These are phyloP conservation scores for Quadriops clusia DNA, from an alignment of 2,888 invertebrate species.

Conservation along the genomic window DNA sequence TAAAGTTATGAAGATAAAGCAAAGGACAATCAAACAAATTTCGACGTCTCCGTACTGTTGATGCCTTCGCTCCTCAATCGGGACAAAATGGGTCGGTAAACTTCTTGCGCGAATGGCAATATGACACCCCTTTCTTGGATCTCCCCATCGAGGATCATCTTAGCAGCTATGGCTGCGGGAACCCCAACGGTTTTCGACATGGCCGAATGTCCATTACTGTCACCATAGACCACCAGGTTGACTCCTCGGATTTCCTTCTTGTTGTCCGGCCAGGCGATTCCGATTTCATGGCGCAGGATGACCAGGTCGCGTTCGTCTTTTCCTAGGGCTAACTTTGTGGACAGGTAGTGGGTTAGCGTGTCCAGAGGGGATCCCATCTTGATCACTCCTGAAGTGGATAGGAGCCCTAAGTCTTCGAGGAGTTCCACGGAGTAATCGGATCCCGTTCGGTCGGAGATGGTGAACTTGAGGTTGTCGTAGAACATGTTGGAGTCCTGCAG, in stretches of 20 bases:
- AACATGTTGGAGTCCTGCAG: slow-evolving; percentile 77
- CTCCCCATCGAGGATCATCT: slow-evolving; percentile 98
- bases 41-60: slow-evolving; percentile 53
- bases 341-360: slow-evolving; percentile 81
- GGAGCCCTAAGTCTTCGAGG: slow-evolving; percentile 76
- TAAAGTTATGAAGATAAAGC: too few relatives aligned
- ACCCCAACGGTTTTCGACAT: slow-evolving; percentile 92
- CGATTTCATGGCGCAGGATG: slow-evolving; percentile 85
- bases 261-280: slow-evolving; percentile 84
- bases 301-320: slow-evolving; percentile 85
- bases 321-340: slow-evolving; percentile 70
- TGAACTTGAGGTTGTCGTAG: slow-evolving; percentile 81
- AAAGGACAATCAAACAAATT: slow-evolving; percentile 27
- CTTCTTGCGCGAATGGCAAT: slow-evolving; percentile 81
- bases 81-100: slow-evolving; percentile 85
- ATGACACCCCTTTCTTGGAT: slow-evolving; percentile 92
- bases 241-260: slow-evolving; percentile 69
- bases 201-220: slow-evolving; percentile 71
- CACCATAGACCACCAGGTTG: slow-evolving; percentile 85
- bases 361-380: slow-evolving; percentile 84
- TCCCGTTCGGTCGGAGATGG: slow-evolving; percentile 71
- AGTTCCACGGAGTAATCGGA: slow-evolving; percentile 55
- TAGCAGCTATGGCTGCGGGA: slow-evolving; percentile 90
- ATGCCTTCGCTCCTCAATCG: slow-evolving; percentile 80
- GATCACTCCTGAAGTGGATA: slow-evolving; percentile 69